Percentiles rank a stretch among this genome's conserved stretches.
Conservation (phyloP, 2,113 vertebrate genomes). For the Nestor notabilis region DNA sequence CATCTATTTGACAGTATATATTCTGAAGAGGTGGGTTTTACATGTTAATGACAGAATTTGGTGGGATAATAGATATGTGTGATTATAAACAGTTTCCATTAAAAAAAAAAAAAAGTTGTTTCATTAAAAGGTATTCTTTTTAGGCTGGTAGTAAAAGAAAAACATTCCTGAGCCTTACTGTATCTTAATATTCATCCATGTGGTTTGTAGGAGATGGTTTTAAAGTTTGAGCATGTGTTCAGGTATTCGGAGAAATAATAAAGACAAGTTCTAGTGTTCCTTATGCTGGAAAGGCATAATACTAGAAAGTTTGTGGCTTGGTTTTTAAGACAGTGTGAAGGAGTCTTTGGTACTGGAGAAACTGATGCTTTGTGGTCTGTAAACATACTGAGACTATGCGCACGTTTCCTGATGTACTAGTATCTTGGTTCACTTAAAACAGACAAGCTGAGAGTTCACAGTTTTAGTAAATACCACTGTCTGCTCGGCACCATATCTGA, state of each 20-base stretch:
- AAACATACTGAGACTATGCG: background rate
- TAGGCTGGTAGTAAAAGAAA: background rate
- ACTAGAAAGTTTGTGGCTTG: background rate
- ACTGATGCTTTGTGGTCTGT: background rate
- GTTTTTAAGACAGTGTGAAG: background rate
- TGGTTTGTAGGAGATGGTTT: background rate
- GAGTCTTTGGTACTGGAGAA: background rate
- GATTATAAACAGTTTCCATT: background rate
- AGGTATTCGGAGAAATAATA: background rate
- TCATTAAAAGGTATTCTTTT: background rate
- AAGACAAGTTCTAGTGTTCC: background rate
- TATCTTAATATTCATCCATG: background rate
- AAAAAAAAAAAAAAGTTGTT: background rate
- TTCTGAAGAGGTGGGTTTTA: background rate
- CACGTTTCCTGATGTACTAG: background rate
- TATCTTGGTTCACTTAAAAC: background rate
- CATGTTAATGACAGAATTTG: background rate
- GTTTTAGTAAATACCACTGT: background rate
- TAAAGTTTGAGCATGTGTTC: background rate
- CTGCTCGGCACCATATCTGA: background rate
- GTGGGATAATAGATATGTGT: background rate
- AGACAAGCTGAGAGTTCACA: background rate
- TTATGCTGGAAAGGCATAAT: background rate
- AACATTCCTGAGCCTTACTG: background rate
- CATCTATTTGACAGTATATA: background rate